phyloP scores from a whole-genome alignment of 2,797 vertebrate genomes.

The Tinamus major region DNA sequence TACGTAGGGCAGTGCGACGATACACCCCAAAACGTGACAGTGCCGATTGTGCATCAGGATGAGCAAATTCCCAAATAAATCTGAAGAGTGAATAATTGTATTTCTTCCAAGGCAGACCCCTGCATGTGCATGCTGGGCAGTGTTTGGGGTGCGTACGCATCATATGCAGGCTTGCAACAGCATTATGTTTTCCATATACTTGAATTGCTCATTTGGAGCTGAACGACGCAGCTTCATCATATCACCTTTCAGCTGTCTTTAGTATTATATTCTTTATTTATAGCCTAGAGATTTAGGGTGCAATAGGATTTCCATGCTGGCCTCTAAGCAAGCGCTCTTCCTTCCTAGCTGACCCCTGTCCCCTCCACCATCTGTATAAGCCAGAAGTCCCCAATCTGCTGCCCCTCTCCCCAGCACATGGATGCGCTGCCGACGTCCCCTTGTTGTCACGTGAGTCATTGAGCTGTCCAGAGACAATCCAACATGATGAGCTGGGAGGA shows the following conservation, averaged over 20 bases:
- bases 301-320: not conserved
- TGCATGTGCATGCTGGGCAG: fast-evolving
- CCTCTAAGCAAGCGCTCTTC: not conserved
- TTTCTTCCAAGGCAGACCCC: not conserved
- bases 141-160: not conserved
- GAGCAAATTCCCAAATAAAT: slow-evolving; percentile 29
- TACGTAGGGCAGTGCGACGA: not conserved
- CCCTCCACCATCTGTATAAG: not conserved
- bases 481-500: slow-evolving; percentile 23
- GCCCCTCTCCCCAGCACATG: too few species aligned
- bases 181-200: not conserved
- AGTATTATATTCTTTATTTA: not conserved
- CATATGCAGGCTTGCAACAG: not conserved
- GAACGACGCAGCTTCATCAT: slow-evolving; percentile 10
- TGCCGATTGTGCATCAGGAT: not conserved
- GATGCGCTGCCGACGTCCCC: not conserved
- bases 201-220: not conserved
- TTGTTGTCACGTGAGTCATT: not conserved
- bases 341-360: not conserved
- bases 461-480: slow-evolving; percentile 17
- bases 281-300: not conserved
- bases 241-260: not conserved
- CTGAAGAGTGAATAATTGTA: not conserved
- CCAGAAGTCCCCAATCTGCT: too few species aligned
- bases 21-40: not conserved